Percentiles rank a stretch among this genome's conserved stretches.
phyloP scores from a whole-genome alignment of 2,113 vertebrate species.

The Tylochromis polylepis region DNA sequence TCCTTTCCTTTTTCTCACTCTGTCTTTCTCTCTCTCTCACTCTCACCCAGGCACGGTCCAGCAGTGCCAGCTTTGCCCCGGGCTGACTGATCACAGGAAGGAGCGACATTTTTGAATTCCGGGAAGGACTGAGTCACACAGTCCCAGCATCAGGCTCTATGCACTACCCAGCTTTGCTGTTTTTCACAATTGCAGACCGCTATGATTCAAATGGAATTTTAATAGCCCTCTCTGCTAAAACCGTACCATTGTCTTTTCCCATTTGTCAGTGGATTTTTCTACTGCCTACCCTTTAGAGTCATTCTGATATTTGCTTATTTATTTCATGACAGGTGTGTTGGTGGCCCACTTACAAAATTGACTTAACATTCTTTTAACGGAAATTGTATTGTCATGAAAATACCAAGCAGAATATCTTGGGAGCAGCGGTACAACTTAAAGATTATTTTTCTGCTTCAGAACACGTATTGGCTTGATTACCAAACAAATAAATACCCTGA shows the following conservation, averaged over 20 bases:
- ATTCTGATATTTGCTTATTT: slow-evolving; percentile 8
- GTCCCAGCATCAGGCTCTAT: slow-evolving; percentile 45
- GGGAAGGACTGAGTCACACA: slow-evolving; percentile 64
- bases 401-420: background rate
- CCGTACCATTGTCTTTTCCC: slow-evolving; percentile 16
- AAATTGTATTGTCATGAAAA: background rate
- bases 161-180: slow-evolving; percentile 37
- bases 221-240: slow-evolving; percentile 50
- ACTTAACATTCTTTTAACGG: background rate
- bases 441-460: background rate
- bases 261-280: slow-evolving; percentile 36
- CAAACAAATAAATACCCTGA: background rate
- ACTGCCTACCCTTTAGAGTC: slow-evolving; percentile 27
- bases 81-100: slow-evolving; percentile 75
- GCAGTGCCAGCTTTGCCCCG: slow-evolving; percentile 70
- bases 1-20: slow-evolving; percentile 27
- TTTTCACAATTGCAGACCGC: slow-evolving; percentile 28
- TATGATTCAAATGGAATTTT: slow-evolving; percentile 64
- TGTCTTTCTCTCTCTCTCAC: slow-evolving; percentile 6
- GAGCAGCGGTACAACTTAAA: background rate
- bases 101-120: slow-evolving; percentile 73
- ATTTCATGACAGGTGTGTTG: background rate
- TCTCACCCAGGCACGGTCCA: slow-evolving; percentile 51
- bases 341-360: slow-evolving; percentile 5
- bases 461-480: background rate